phyloP scores from a whole-genome alignment of 2,888 invertebrate species.

The Glaucopsyche alexis region DNA sequence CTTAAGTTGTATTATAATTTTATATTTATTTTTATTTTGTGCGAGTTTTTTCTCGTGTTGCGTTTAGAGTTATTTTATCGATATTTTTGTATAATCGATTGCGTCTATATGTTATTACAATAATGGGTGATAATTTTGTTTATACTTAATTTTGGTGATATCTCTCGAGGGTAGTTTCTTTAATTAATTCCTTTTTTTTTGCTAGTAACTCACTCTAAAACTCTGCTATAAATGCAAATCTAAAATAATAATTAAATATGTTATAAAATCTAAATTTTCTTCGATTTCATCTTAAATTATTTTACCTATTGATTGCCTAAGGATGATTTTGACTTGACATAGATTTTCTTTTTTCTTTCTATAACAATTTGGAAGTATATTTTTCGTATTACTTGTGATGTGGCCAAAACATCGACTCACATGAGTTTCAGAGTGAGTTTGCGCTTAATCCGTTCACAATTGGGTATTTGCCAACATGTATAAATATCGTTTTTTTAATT shows the following conservation, averaged over 20 bases:
- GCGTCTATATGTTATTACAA: constrained; percentile 23
- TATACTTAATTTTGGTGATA: constrained; percentile 26
- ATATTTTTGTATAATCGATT: constrained; percentile 41
- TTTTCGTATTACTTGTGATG: neutral
- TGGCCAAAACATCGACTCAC: neutral
- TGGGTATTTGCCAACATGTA: too few species aligned
- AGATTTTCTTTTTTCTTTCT: neutral
- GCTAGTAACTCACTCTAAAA: constrained; percentile 22
- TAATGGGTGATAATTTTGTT: constrained; percentile 19
- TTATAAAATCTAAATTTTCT: neutral
- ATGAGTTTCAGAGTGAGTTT: constrained; percentile 10
- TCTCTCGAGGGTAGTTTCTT: constrained; percentile 9
- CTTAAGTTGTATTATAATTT: constrained; percentile 73
- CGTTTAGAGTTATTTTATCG: constrained; percentile 55
- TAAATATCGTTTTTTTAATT: too few species aligned
- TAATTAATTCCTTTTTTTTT: neutral
- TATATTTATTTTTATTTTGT: constrained; percentile 69
- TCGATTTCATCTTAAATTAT: neutral
- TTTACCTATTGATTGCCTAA: neutral
- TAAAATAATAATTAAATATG: too few species aligned
- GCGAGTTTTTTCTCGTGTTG: constrained; percentile 51
- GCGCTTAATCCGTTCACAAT: neutral
- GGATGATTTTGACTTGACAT: neutral
- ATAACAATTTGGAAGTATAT: neutral
- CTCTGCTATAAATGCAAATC: neutral